Evolutionary conservation across 2,113 vertebrate species (phyloP).

Genomic region (Sus scrofa): DNA sequence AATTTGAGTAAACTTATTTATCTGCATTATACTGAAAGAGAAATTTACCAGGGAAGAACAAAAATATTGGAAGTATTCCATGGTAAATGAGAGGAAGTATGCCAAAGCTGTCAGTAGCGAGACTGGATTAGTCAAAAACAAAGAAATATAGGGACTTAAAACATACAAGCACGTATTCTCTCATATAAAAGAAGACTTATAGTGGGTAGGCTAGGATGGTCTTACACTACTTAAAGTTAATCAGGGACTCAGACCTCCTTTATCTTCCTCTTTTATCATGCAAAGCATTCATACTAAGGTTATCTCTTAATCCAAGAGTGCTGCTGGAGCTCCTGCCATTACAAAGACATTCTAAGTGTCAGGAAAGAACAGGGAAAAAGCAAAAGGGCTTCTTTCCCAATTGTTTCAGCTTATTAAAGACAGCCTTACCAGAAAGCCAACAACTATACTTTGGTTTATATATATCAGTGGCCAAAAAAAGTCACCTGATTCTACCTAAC

Average conservation of each 20-base stretch:
- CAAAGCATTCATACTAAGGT: background rate
- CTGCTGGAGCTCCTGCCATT: background rate
- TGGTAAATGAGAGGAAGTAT: background rate
- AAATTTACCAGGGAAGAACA: slow-evolving; percentile 26
- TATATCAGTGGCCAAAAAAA: background rate
- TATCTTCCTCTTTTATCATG: background rate
- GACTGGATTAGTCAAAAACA: background rate
- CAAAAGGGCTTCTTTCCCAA: background rate
- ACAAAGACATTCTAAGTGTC: background rate
- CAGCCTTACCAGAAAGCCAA: background rate
- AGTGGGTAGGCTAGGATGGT: background rate
- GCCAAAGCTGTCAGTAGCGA: background rate
- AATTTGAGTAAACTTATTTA: slow-evolving; percentile 2
- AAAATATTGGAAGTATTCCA: background rate
- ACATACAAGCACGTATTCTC: background rate
- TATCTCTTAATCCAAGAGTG: background rate
- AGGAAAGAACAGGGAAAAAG: background rate
- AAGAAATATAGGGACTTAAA: background rate
- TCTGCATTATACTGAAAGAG: background rate
- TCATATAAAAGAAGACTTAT: background rate
- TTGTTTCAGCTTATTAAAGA: background rate
- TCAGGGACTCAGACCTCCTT: background rate
- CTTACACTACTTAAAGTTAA: background rate
- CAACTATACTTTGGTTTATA: background rate
- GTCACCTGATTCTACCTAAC: background rate